These are phyloP conservation scores for Hypotaenidia okinawae DNA, from an alignment of 2,797 vertebrate species.

Conservation along the genomic window DNA sequence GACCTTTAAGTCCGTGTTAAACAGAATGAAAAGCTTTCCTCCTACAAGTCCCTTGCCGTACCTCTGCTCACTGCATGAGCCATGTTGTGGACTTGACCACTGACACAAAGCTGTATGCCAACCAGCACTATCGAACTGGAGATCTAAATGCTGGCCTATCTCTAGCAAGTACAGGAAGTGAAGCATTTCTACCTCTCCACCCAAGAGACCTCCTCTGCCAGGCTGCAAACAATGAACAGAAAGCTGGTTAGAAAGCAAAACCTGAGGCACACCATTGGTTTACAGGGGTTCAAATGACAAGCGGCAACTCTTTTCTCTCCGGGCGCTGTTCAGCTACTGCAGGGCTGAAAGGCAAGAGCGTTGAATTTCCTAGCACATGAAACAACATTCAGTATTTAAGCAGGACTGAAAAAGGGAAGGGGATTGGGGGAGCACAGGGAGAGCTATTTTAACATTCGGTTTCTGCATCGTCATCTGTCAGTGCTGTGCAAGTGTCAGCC, in stretches of 20 bases:
- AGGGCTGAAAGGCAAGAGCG: slow-evolving; percentile 38
- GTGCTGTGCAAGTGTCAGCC: not conserved
- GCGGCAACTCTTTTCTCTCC: slow-evolving; percentile 30
- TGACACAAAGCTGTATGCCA: slow-evolving; percentile 60
- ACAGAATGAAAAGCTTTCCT: slow-evolving; percentile 46
- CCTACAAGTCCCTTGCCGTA: slow-evolving; percentile 25
- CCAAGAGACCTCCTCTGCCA: slow-evolving; percentile 91
- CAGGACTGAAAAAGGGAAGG: not conserved
- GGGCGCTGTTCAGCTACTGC: not conserved
- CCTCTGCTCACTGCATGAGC: slow-evolving; percentile 43
- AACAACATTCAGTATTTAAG: not conserved
- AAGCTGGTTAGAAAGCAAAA: slow-evolving; percentile 76
- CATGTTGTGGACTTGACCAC: slow-evolving; percentile 78
- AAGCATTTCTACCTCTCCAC: slow-evolving; percentile 95
- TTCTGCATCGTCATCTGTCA: not conserved
- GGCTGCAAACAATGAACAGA: slow-evolving; percentile 94
- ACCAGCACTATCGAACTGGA: slow-evolving; percentile 26
- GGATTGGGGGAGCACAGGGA: not conserved
- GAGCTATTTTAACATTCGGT: not conserved
- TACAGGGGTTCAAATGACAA: slow-evolving; percentile 70
- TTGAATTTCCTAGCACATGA: slow-evolving; percentile 32
- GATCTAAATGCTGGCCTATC: slow-evolving; percentile 83
- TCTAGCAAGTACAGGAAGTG: slow-evolving; percentile 87
- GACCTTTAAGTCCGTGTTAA: slow-evolving; percentile 65
- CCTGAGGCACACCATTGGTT: slow-evolving; percentile 59